Percentiles rank a stretch among this genome's conserved stretches.
These are phyloP conservation scores for Neuroscelio doddi DNA, from an alignment of 2,888 invertebrate genomes.

Conservation along the genomic window DNA sequence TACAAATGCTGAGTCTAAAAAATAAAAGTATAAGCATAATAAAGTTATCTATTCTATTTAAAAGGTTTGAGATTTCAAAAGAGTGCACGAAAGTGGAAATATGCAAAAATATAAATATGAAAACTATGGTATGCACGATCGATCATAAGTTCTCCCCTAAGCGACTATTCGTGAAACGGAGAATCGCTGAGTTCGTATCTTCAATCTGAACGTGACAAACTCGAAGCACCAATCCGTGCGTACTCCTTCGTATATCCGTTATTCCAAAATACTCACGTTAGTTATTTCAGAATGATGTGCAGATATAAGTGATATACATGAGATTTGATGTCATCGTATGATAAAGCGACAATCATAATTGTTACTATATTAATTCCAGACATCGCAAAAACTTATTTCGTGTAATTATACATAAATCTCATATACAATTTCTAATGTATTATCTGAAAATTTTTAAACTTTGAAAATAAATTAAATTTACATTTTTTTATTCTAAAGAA, in stretches of 20 bases:
- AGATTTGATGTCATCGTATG: slow-evolving; percentile 28
- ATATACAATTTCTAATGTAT: no score
- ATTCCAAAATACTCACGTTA: slow-evolving; percentile 51
- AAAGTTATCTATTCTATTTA: slow-evolving; percentile 38
- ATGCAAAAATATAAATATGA: slow-evolving; percentile 48
- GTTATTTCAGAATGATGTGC: slow-evolving; percentile 51
- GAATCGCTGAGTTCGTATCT: slow-evolving; percentile 49
- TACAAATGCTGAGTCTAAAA: no score
- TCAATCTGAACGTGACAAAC: slow-evolving; percentile 50
- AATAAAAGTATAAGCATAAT: slow-evolving; percentile 18
- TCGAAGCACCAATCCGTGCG: slow-evolving; percentile 52
- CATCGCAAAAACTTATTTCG: no score
- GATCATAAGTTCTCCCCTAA: slow-evolving; percentile 43
- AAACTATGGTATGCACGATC: slow-evolving; percentile 44
- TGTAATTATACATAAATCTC: no score
- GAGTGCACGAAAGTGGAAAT: slow-evolving; percentile 42
- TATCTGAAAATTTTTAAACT: no score
- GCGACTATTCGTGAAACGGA: slow-evolving; percentile 46
- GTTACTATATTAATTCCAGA: slow-evolving; percentile 10
- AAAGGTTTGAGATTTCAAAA: slow-evolving; percentile 36
- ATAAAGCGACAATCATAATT: slow-evolving; percentile 45
- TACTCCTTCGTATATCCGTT: slow-evolving; percentile 55
- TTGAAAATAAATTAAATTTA: no score
- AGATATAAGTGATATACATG: slow-evolving; percentile 40
- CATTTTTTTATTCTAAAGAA: no score